Percentiles rank a stretch among this genome's conserved stretches.
These are phyloP conservation scores for Boloria selene DNA, from an alignment of 2,888 invertebrate species.

Conservation along the genomic window DNA sequence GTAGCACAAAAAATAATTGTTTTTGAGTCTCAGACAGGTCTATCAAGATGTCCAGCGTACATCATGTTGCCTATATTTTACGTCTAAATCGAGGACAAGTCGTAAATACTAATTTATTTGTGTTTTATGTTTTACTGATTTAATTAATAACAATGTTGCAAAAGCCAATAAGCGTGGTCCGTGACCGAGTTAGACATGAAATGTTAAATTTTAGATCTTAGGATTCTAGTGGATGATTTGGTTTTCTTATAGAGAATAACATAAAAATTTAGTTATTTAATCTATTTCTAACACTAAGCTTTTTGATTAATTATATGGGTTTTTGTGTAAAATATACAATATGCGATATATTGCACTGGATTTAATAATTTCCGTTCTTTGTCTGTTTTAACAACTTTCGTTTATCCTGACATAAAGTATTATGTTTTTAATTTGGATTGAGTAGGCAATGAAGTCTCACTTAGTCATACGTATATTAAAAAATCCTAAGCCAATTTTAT, in stretches of 20 bases:
- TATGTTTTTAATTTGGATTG: not conserved
- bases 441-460: no score
- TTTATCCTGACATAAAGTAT: not conserved
- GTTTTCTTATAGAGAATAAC: not conserved
- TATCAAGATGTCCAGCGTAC: not conserved
- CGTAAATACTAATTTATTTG: constrained; percentile 18
- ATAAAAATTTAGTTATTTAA: no score
- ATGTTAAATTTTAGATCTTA: constrained; percentile 14
- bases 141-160: constrained; percentile 32
- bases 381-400: no score
- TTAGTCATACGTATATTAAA: no score
- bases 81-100: not conserved
- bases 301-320: not conserved
- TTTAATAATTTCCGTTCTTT: no score
- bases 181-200: constrained; percentile 32
- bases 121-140: constrained; percentile 17
- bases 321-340: no score
- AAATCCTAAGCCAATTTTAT: no score
- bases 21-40: not conserved
- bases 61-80: not conserved
- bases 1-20: not conserved
- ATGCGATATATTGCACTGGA: no score
- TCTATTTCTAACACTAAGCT: not conserved
- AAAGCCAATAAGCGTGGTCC: constrained; percentile 35
- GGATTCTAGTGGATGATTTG: not conserved